Percentiles rank a stretch among this genome's conserved stretches.
These are phyloP conservation scores for Drosophila prostipennis DNA, from an alignment of 2,888 invertebrate species.

Conservation along the genomic window DNA sequence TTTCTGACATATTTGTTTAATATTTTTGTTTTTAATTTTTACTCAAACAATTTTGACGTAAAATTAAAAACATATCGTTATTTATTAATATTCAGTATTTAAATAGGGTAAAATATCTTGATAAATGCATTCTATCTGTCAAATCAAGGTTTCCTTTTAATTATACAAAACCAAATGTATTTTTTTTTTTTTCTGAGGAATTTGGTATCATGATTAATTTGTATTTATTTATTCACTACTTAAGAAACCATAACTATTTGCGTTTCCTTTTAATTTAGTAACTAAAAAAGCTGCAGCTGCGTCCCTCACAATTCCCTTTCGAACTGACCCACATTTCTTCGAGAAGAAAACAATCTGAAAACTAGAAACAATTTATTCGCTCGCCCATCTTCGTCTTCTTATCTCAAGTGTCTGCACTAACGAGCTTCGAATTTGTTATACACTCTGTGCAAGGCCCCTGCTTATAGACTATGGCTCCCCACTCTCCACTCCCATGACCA, in stretches of 20 bases:
- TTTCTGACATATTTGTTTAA: no score
- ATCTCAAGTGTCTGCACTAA: constrained; percentile 73
- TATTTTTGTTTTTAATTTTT: no score
- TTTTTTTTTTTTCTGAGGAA: background rate
- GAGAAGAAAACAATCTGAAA: constrained; percentile 27
- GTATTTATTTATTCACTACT: constrained; percentile 8
- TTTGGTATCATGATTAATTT: background rate
- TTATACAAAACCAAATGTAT: no score
- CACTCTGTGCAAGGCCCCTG: constrained; percentile 17
- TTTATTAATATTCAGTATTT: no score
- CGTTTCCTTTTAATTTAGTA: constrained; percentile 3
- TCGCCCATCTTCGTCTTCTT: constrained; percentile 55
- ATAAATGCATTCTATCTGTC: no score
- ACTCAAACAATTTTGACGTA: no score
- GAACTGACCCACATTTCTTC: constrained; percentile 40
- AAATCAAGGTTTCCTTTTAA: no score
- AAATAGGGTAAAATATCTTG: no score
- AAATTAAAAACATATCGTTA: no score
- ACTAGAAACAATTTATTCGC: constrained; percentile 62
- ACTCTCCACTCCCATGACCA: background rate
- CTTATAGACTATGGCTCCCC: background rate
- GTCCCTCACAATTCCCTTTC: constrained; percentile 7
- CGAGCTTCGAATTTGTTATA: constrained; percentile 72
- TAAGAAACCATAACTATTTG: constrained; percentile 2
- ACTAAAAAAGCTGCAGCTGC: constrained; percentile 2